phyloP scores from a whole-genome alignment of 2,888 invertebrate species.

The Caenorhabditis sulstoni region DNA sequence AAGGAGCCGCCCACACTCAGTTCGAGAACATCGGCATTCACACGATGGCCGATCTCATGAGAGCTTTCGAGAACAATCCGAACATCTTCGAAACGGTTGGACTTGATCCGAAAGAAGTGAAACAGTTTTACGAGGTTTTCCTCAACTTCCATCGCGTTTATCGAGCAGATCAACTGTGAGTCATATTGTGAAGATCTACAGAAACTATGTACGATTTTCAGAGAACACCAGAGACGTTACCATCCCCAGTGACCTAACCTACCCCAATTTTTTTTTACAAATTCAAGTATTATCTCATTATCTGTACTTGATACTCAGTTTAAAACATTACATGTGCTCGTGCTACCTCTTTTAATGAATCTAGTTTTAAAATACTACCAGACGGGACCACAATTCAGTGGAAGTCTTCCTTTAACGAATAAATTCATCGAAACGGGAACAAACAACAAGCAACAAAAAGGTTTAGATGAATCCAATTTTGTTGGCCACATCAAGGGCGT shows the following conservation, averaged over 20 bases:
- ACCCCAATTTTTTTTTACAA: too few species aligned
- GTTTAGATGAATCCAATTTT: slow-evolving; percentile 83
- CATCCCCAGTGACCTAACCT: too few species aligned
- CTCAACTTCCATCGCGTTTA: slow-evolving; percentile 30
- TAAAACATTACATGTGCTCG: not conserved
- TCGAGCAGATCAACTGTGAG: not conserved
- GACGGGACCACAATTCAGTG: too few species aligned
- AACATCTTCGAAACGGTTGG: slow-evolving; percentile 26
- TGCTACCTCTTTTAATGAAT: not conserved
- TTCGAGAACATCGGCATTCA: slow-evolving; percentile 3
- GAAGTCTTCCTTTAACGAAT: not conserved
- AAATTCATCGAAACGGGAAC: slow-evolving; percentile 52
- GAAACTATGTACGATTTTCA: too few species aligned
- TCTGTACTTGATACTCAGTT: not conserved
- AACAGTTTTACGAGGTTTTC: slow-evolving; percentile 10
- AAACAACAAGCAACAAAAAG: slow-evolving; percentile 30
- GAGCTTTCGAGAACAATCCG: slow-evolving; percentile 5
- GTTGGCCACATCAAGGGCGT: slow-evolving; percentile 99
- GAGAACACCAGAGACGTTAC: too few species aligned
- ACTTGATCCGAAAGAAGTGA: not conserved
- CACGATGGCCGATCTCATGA: slow-evolving; percentile 10
- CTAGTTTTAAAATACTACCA: too few species aligned
- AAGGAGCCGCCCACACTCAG: not conserved
- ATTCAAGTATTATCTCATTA: too few species aligned
- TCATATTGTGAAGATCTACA: not conserved